Conservation (phyloP, 2,888 invertebrate species). For the Melikaiella ostensackeni region DNA sequence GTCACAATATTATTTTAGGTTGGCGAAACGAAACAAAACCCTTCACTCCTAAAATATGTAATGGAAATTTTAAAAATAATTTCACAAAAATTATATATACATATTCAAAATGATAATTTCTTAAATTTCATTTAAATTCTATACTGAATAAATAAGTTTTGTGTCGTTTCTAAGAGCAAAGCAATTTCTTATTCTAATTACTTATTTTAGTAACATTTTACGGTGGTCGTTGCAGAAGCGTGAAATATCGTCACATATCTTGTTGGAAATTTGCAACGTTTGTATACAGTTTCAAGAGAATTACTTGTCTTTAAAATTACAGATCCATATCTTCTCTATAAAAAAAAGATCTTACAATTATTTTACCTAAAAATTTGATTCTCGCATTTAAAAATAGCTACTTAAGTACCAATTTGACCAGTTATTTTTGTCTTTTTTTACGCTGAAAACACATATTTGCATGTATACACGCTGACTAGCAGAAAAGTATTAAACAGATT, state of each 20-base stretch:
- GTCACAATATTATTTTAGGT: constrained; percentile 1
- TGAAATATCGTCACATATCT: background rate
- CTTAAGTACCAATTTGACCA: background rate
- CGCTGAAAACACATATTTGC: background rate
- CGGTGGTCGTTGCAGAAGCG: background rate
- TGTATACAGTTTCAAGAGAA: background rate
- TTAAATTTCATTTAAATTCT: background rate
- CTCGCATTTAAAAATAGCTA: background rate
- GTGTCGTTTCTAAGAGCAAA: constrained; percentile 2
- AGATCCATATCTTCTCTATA: background rate
- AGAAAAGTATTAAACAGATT: background rate
- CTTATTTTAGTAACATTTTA: background rate
- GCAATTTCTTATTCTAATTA: background rate
- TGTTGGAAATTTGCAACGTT: background rate
- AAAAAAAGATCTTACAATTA: background rate
- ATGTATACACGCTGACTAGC: background rate
- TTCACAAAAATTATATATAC: background rate
- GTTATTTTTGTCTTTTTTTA: background rate
- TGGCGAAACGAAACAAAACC: background rate
- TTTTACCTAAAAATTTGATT: background rate
- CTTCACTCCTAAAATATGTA: background rate
- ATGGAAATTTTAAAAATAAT: background rate
- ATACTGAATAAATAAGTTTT: background rate
- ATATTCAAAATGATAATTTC: background rate
- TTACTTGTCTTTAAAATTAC: background rate